Percentiles rank a stretch among this genome's conserved stretches.
Evolutionary conservation across 1,140 invertebrate species (phyloP).

Genomic region (Drosophila quadrilineata): DNA sequence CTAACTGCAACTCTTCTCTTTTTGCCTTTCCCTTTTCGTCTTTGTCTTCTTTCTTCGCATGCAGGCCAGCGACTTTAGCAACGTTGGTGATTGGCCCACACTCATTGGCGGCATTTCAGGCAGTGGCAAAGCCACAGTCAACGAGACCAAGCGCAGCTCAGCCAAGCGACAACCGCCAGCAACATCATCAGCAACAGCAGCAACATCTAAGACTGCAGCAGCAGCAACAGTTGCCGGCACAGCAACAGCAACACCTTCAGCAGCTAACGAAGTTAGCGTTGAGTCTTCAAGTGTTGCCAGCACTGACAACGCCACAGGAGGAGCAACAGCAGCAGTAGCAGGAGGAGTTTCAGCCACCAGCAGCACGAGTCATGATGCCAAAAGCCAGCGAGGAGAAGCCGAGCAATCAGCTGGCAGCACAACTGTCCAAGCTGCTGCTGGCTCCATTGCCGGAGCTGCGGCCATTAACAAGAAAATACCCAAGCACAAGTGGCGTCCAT

Average conservation of each 20-base stretch:
- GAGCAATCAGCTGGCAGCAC: constrained; percentile 51
- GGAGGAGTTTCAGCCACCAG: constrained; percentile 26
- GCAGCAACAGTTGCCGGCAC: constrained; percentile 11
- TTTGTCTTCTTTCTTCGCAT: constrained; percentile 52
- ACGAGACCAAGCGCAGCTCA: constrained; percentile 72
- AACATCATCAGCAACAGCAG: constrained; percentile 37
- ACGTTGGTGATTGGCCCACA: constrained; percentile 90
- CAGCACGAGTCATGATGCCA: constrained; percentile 72
- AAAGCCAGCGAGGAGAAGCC: constrained; percentile 66
- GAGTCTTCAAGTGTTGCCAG: constrained; percentile 10
- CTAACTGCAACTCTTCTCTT: not conserved
- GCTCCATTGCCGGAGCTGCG: constrained; percentile 61
- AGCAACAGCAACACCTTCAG: constrained; percentile 3
- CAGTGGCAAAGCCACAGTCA: constrained; percentile 75
- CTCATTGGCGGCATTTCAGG: constrained; percentile 81
- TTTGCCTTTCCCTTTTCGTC: not conserved
- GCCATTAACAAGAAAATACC: constrained; percentile 82
- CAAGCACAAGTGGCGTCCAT: constrained; percentile 89
- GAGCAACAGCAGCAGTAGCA: constrained; percentile 26
- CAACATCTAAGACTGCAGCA: constrained; percentile 34
- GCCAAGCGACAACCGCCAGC: constrained; percentile 55
- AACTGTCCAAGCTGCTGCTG: constrained; percentile 57
- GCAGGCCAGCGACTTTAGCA: constrained; percentile 87
- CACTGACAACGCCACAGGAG: constrained; percentile 9
- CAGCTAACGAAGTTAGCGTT: constrained; percentile 7